Conservation (phyloP, 2,888 invertebrate species). For the Nematopogon swammerdamellus region DNA sequence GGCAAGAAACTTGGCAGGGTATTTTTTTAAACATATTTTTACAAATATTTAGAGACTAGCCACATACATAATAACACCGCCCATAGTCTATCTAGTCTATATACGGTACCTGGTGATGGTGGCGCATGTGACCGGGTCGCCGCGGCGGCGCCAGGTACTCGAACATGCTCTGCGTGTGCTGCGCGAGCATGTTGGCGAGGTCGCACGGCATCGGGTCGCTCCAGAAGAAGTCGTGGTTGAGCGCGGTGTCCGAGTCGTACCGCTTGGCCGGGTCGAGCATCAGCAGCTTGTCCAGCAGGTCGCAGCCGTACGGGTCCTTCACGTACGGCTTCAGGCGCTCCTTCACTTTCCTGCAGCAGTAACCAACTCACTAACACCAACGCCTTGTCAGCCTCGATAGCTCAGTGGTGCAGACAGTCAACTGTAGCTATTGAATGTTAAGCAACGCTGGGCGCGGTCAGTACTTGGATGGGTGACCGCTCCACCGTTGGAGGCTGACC, state of each 20-base stretch:
- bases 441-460: too few species aligned
- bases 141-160: slow-evolving; percentile 83
- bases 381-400: too few species aligned
- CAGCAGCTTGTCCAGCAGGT: slow-evolving; percentile 87
- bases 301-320: slow-evolving; percentile 88
- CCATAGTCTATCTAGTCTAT: too few species aligned
- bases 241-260: slow-evolving; percentile 84
- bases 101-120: slow-evolving; percentile 73
- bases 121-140: slow-evolving; percentile 63
- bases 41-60: too few species aligned
- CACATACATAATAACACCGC: too few species aligned
- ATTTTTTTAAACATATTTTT: too few species aligned
- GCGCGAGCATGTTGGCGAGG: slow-evolving; percentile 86
- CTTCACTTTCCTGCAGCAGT: slow-evolving; percentile 27
- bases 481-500: too few species aligned
- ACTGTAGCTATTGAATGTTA: too few species aligned
- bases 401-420: too few species aligned
- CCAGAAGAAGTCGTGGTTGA: slow-evolving; percentile 99
- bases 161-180: slow-evolving; percentile 89
- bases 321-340: slow-evolving; percentile 86
- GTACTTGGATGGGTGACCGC: too few species aligned
- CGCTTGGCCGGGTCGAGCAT: slow-evolving; percentile 87
- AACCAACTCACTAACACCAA: too few species aligned
- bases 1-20: too few species aligned
- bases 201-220: slow-evolving; percentile 95